Conservation (phyloP, 2,113 vertebrate species). For the Perccottus glenii region DNA sequence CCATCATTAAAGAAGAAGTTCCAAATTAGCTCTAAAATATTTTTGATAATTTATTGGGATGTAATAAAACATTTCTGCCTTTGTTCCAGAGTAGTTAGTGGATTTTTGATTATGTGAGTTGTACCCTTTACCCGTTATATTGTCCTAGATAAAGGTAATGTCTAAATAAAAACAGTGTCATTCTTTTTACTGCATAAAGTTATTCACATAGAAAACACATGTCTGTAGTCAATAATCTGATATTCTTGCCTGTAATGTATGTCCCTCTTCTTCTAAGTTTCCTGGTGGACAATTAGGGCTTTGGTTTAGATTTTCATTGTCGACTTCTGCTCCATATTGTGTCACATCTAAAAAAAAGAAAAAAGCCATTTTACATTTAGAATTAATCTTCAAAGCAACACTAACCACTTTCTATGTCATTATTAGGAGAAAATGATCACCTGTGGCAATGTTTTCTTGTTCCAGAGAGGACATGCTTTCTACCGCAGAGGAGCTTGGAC, state of each 20-base stretch:
- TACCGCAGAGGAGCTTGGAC: conserved; percentile 43
- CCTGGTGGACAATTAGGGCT: conserved; percentile 7
- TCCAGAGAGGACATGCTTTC: conserved; percentile 42
- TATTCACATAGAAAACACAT: too few species aligned
- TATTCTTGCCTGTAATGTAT: conserved; percentile 55
- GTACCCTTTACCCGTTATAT: too few species aligned
- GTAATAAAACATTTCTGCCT: not conserved
- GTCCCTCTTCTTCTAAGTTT: conserved; percentile 21
- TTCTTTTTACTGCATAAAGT: too few species aligned
- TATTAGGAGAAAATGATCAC: conserved; percentile 38
- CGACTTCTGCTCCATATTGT: conserved; percentile 5
- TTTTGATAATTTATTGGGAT: too few species aligned
- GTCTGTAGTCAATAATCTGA: not conserved
- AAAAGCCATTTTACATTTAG: conserved; percentile 1
- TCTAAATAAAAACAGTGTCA: too few species aligned
- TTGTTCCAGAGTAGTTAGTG: too few species aligned
- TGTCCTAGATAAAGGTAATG: too few species aligned
- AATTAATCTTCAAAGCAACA: not conserved
- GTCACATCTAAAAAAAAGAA: conserved; percentile 46
- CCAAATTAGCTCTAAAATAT: too few species aligned
- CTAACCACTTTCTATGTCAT: not conserved
- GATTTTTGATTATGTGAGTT: too few species aligned
- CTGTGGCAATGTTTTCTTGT: conserved; percentile 41
- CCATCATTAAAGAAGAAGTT: too few species aligned
- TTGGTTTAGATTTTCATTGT: conserved; percentile 1